Conservation (phyloP, 2,113 vertebrate genomes). For the Scortum barcoo region DNA sequence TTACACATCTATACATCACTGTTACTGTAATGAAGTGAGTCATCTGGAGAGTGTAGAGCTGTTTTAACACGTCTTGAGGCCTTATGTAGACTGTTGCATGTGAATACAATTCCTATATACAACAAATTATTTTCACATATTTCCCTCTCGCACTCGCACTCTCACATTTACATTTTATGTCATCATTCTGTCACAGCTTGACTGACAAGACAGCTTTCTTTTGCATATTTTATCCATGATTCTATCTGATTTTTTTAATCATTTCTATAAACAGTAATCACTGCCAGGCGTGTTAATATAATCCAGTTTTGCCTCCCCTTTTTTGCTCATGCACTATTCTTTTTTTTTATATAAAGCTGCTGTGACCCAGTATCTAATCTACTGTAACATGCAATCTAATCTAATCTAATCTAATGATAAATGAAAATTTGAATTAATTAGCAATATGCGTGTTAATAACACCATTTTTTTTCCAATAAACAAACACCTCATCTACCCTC, state of each 20-base stretch:
- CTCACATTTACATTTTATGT: not conserved
- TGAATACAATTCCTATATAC: not conserved
- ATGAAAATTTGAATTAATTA: not conserved
- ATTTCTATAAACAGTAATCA: not conserved
- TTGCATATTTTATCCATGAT: not conserved
- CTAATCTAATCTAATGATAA: not conserved
- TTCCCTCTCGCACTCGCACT: conserved; percentile 1
- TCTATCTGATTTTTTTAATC: not conserved
- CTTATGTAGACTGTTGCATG: not conserved
- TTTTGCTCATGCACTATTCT: not conserved
- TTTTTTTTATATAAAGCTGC: not conserved
- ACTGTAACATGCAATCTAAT: not conserved
- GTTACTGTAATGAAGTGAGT: not conserved
- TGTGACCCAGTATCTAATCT: not conserved
- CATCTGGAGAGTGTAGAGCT: not conserved
- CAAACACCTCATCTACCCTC: not conserved
- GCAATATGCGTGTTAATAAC: not conserved
- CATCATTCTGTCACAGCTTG: conserved; percentile 10
- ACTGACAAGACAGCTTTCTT: not conserved
- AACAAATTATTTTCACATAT: not conserved
- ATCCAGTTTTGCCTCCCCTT: not conserved
- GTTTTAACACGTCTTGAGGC: not conserved
- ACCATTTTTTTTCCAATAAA: not conserved
- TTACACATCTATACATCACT: not conserved
- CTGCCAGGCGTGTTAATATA: not conserved